Evolutionary conservation across 2,797 vertebrate species (phyloP).

Genomic region (Apogon hyalosoma): DNA sequence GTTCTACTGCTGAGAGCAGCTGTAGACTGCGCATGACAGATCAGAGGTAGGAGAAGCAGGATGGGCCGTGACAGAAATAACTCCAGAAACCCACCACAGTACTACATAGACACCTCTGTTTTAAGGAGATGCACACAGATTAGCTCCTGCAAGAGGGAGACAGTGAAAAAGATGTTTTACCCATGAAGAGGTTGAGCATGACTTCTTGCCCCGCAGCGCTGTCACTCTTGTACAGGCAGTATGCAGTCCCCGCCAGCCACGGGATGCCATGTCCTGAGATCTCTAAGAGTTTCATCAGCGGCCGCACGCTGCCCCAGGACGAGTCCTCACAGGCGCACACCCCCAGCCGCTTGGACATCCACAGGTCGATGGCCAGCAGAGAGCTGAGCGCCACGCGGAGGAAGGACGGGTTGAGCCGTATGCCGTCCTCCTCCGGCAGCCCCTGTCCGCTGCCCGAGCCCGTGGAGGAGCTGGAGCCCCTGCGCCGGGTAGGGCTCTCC

Average conservation of each 20-base stretch:
- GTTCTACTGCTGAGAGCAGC: no score
- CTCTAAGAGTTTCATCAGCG: slow-evolving; percentile 95
- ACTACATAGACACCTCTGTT: neutral
- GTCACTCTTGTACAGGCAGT: slow-evolving; percentile 91
- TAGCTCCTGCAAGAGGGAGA: neutral
- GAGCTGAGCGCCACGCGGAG: slow-evolving; percentile 91
- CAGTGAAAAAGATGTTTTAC: slow-evolving; percentile 74
- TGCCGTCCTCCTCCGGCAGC: slow-evolving; percentile 89
- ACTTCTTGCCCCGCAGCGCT: slow-evolving; percentile 92
- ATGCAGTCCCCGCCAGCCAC: slow-evolving; percentile 91
- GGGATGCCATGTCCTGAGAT: slow-evolving; percentile 95
- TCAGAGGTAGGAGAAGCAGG: no score
- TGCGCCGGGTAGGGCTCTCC: slow-evolving; percentile 88
- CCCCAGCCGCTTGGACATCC: slow-evolving; percentile 94
- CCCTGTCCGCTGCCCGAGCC: slow-evolving; percentile 72
- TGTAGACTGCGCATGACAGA: no score
- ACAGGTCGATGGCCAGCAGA: slow-evolving; percentile 94
- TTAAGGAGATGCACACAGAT: neutral
- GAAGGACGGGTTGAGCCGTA: slow-evolving; percentile 93
- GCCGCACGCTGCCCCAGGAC: slow-evolving; percentile 91
- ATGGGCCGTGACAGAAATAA: neutral
- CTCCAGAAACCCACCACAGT: slow-evolving; percentile 2
- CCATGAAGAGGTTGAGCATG: slow-evolving; percentile 93
- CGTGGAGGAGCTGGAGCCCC: slow-evolving; percentile 87
- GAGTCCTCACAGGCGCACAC: slow-evolving; percentile 94